Conservation (phyloP, 2,888 invertebrate species). For the Scaptomyza caliginosa region DNA sequence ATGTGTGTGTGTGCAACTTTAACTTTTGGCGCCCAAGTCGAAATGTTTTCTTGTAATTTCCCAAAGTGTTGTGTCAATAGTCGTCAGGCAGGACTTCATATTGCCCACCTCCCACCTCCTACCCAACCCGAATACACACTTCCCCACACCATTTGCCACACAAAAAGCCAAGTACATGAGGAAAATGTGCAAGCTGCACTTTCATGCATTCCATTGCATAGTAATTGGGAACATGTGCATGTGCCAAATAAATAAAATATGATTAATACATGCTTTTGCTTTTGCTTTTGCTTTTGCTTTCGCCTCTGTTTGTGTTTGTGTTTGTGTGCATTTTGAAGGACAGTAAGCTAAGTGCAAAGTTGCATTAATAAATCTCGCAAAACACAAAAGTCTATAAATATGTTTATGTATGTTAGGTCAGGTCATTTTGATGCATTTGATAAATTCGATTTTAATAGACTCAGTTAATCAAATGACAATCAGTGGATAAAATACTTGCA, state of each 20-base stretch:
- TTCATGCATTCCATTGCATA: background rate
- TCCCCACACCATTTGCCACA: background rate
- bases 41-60: conserved; percentile 77
- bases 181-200: conserved; percentile 1
- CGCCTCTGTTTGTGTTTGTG: too few species aligned
- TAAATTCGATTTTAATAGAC: background rate
- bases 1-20: conserved; percentile 25
- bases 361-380: background rate
- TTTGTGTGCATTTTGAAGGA: background rate
- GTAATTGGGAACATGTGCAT: background rate
- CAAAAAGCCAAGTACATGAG: conserved; percentile 3
- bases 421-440: background rate
- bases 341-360: background rate
- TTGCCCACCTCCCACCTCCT: conserved; percentile 13
- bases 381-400: background rate
- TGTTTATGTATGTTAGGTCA: background rate
- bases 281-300: too few species aligned
- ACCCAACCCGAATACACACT: background rate
- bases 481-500: too few species aligned
- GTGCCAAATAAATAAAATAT: background rate
- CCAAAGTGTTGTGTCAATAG: conserved; percentile 80
- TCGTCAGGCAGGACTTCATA: conserved; percentile 22
- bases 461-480: background rate
- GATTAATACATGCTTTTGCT: background rate
- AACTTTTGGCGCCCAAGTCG: conserved; percentile 49